A percentile compares a stretch with the other conserved stretches of the same genome.
These are phyloP conservation scores for Drosophila buzzatii DNA, from an alignment of 2,888 invertebrate genomes.

Conservation along the genomic window DNA sequence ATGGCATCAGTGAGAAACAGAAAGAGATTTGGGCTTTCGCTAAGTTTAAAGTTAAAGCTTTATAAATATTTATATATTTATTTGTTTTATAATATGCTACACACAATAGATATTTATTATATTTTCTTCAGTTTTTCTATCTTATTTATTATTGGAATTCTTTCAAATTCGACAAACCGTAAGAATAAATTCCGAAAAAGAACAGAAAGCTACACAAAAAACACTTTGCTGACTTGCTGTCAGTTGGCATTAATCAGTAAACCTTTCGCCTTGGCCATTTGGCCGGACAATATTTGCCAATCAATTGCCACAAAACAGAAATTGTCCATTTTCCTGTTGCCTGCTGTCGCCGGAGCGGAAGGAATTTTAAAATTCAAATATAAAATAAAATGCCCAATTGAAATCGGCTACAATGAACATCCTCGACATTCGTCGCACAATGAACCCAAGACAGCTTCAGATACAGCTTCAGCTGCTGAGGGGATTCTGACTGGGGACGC, in stretches of 20 bases:
- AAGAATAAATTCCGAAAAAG: background rate
- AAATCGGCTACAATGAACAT: slow-evolving; percentile 81
- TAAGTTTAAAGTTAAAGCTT: background rate
- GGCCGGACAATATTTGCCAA: slow-evolving; percentile 83
- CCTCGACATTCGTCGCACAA: slow-evolving; percentile 58
- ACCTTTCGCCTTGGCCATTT: slow-evolving; percentile 62
- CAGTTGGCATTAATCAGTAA: slow-evolving; percentile 79
- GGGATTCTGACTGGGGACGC: background rate
- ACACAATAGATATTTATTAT: background rate
- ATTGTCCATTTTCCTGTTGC: slow-evolving; percentile 84
- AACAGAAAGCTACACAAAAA: slow-evolving; percentile 10
- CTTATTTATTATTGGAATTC: background rate
- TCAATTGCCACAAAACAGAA: slow-evolving; percentile 85
- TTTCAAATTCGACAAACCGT: background rate
- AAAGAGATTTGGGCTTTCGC: background rate
- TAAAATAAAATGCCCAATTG: slow-evolving; percentile 84
- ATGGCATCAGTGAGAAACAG: background rate
- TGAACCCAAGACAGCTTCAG: slow-evolving; percentile 64
- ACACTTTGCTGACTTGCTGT: slow-evolving; percentile 56
- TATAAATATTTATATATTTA: background rate
- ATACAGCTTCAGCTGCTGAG: slow-evolving; percentile 39
- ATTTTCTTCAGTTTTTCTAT: background rate
- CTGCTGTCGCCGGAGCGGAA: slow-evolving; percentile 78
- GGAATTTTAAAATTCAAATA: slow-evolving; percentile 83
- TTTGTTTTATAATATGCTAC: background rate